Evolutionary conservation across 2,888 invertebrate species (phyloP).

Genomic region (Dasypolia templi): DNA sequence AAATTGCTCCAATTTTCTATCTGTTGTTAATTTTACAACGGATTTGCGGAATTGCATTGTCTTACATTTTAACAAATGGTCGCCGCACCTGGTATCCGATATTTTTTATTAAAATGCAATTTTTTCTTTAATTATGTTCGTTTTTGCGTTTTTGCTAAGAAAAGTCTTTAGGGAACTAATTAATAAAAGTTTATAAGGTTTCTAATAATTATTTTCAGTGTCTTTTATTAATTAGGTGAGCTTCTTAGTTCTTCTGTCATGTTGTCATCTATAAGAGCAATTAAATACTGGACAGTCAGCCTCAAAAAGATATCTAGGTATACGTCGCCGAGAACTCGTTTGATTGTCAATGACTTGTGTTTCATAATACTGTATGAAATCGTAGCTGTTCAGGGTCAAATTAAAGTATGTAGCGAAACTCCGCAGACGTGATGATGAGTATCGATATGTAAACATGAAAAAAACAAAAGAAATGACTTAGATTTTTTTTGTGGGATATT

Average conservation of each 20-base stretch:
- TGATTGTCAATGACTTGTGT: not conserved
- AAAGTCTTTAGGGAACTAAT: constrained; percentile 19
- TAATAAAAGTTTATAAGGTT: constrained; percentile 23
- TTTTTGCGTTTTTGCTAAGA: constrained; percentile 21
- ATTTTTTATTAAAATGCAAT: constrained; percentile 66
- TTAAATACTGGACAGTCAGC: not conserved
- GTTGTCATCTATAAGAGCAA: not conserved
- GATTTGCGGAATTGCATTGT: constrained; percentile 57
- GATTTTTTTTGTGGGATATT: no score
- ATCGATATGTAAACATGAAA: no score
- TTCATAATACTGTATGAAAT: not conserved
- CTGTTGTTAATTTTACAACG: constrained; percentile 54
- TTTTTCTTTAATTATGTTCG: constrained; percentile 49
- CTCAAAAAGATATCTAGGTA: not conserved
- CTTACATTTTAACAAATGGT: constrained; percentile 61
- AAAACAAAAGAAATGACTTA: no score
- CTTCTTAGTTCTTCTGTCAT: not conserved
- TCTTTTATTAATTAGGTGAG: not conserved
- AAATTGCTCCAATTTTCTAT: constrained; percentile 49
- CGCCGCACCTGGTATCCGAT: constrained; percentile 55
- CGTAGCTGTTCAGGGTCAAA: no score
- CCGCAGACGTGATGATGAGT: no score
- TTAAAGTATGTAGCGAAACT: no score
- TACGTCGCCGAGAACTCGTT: not conserved
- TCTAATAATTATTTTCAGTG: constrained; percentile 7